Conservation (phyloP, 2,888 invertebrate species). For the Sesia bembeciformis region DNA sequence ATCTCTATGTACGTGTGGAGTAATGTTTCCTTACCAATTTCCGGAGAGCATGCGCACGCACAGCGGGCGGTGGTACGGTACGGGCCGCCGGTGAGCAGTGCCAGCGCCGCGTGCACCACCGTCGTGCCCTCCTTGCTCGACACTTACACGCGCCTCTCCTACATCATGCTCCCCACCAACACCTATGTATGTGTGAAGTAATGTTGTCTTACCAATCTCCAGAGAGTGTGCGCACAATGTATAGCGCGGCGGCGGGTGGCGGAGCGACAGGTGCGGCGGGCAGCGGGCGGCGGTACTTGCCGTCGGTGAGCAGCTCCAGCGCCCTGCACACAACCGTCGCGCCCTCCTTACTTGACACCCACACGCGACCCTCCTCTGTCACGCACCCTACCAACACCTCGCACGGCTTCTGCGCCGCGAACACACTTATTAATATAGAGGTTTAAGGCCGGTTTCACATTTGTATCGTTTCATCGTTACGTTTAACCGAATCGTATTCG, state of each 20-base stretch:
- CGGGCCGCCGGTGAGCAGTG: conserved; percentile 51
- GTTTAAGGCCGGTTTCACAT: no score
- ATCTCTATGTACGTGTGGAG: neutral
- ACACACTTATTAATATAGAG: no score
- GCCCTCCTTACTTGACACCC: conserved; percentile 58
- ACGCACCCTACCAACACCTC: conserved; percentile 66
- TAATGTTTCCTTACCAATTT: conserved; percentile 35
- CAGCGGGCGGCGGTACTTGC: conserved; percentile 59
- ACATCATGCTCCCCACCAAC: conserved; percentile 63
- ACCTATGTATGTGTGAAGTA: conserved; percentile 28
- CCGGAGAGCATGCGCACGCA: conserved; percentile 32
- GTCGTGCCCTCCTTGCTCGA: conserved; percentile 55
- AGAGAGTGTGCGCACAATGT: conserved; percentile 64
- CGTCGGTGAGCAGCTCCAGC: conserved; percentile 53
- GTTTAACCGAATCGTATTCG: no score
- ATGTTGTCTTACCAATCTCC: conserved; percentile 46
- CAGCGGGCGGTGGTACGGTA: conserved; percentile 26
- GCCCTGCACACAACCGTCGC: conserved; percentile 48
- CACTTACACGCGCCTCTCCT: conserved; percentile 64
- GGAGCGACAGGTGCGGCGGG: conserved; percentile 58
- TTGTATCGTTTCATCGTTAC: no score
- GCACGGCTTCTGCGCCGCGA: conserved; percentile 37
- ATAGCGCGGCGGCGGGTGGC: conserved; percentile 43
- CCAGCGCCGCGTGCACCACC: conserved; percentile 46
- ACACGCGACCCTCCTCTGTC: conserved; percentile 62